phyloP scores from a whole-genome alignment of 2,888 invertebrate species.

The Cryptophagus acutangulus region DNA sequence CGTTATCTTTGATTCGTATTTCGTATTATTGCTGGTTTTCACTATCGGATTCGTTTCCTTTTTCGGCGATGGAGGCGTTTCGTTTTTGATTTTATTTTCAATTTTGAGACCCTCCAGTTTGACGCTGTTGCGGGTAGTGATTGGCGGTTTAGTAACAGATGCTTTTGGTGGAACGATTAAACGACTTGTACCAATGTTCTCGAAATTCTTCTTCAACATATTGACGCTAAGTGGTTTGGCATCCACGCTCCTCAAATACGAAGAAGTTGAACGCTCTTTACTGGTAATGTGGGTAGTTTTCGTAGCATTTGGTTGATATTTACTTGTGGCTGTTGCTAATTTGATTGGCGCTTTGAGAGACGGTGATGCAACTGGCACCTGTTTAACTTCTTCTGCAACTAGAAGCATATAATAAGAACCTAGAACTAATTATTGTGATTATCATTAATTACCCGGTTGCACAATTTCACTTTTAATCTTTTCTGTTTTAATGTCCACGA shows the following conservation, averaged over 20 bases:
- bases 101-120: slow-evolving; percentile 16
- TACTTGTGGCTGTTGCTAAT: too few species aligned
- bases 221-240: slow-evolving; percentile 47
- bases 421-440: too few species aligned
- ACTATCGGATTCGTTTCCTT: slow-evolving; percentile 10
- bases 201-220: slow-evolving; percentile 57
- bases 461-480: too few species aligned
- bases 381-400: too few species aligned
- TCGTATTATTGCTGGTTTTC: slow-evolving; percentile 12
- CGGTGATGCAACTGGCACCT: too few species aligned
- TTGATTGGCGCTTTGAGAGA: too few species aligned
- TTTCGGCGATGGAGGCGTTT: slow-evolving; percentile 17
- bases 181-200: slow-evolving; percentile 37
- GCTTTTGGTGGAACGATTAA: slow-evolving; percentile 23
- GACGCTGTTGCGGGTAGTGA: slow-evolving; percentile 6
- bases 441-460: too few species aligned
- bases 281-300: not conserved
- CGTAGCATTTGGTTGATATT: not conserved
- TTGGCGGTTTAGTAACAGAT: not conserved
- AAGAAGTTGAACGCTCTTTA: not conserved
- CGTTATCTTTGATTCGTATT: slow-evolving; percentile 12
- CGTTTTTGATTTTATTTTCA: slow-evolving; percentile 24
- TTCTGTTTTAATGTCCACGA: too few species aligned
- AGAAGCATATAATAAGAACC: too few species aligned
- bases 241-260: too few species aligned